Conservation (phyloP, 1,140 invertebrate genomes). For the Tetraneura akinire region DNA sequence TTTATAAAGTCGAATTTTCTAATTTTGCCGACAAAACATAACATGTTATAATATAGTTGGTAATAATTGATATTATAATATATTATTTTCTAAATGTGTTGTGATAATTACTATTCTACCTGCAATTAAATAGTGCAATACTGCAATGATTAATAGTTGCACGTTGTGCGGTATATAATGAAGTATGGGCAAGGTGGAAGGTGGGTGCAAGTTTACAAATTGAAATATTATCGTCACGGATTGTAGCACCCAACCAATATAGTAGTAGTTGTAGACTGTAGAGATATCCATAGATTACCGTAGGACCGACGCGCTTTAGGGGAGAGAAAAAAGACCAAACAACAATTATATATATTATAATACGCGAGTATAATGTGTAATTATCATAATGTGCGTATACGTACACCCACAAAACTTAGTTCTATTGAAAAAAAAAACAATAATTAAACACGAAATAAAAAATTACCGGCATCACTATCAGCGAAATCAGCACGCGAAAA, state of each 20-base stretch:
- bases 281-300: not conserved
- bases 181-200: not conserved
- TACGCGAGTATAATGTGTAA: too few species aligned
- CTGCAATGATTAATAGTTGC: not conserved
- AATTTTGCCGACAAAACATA: not conserved
- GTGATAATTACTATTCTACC: too few species aligned
- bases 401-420: not conserved
- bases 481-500: not conserved
- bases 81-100: not conserved
- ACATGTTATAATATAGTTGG: not conserved
- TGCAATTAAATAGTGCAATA: too few species aligned
- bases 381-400: too few species aligned
- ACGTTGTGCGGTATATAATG: not conserved
- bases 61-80: slow-evolving; percentile 1
- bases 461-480: not conserved
- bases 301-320: not conserved
- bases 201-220: slow-evolving; percentile 9
- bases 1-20: not conserved
- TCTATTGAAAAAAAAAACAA: slow-evolving; percentile 18
- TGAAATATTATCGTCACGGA: slow-evolving; percentile 36
- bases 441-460: slow-evolving; percentile 13
- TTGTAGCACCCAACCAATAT: not conserved
- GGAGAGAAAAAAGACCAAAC: not conserved
- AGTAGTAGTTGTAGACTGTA: not conserved
- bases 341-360: not conserved